Percentiles rank a stretch among this genome's conserved stretches.
These are phyloP conservation scores for Sinhomidia bicolor DNA, from an alignment of 2,888 invertebrate species.

Conservation along the genomic window DNA sequence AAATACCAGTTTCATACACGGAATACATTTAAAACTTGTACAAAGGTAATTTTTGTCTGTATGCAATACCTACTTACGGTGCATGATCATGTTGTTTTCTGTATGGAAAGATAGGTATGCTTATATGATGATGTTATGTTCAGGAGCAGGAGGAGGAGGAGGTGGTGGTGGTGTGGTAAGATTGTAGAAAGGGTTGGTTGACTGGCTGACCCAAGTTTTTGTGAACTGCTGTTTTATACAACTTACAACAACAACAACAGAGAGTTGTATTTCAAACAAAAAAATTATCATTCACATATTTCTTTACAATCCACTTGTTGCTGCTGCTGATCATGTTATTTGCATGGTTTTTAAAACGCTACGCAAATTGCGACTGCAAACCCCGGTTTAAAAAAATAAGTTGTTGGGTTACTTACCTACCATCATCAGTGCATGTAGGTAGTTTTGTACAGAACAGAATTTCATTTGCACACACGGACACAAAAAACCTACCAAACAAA, in stretches of 20 bases:
- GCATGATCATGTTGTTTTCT: not conserved
- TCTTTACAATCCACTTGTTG: conserved; percentile 38
- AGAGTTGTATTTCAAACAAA: conserved; percentile 20
- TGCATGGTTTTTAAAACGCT: conserved; percentile 34
- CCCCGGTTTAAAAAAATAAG: conserved; percentile 10
- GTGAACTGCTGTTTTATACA: conserved; percentile 27
- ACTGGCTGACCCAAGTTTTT: conserved; percentile 51
- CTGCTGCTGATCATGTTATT: conserved; percentile 15
- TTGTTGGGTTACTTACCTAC: conserved; percentile 7
- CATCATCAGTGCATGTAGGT: not conserved
- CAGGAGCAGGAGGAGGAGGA: no score
- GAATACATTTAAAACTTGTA: conserved; percentile 51
- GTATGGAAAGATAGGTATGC: conserved; percentile 21
- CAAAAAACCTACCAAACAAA: not conserved
- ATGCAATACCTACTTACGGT: not conserved
- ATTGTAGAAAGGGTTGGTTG: conserved; percentile 18
- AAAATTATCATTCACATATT: conserved; percentile 31
- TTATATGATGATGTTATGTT: not conserved
- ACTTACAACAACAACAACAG: no score
- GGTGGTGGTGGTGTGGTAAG: no score
- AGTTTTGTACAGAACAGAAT: no score
- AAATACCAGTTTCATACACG: conserved; percentile 68
- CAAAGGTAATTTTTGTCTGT: not conserved
- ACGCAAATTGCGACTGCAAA: conserved; percentile 5
- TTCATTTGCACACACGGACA: not conserved